A percentile compares a stretch with the other conserved stretches of the same genome.
These are phyloP conservation scores for Dolichomitus sp. DNA, from an alignment of 2,888 invertebrate species.

Conservation along the genomic window DNA sequence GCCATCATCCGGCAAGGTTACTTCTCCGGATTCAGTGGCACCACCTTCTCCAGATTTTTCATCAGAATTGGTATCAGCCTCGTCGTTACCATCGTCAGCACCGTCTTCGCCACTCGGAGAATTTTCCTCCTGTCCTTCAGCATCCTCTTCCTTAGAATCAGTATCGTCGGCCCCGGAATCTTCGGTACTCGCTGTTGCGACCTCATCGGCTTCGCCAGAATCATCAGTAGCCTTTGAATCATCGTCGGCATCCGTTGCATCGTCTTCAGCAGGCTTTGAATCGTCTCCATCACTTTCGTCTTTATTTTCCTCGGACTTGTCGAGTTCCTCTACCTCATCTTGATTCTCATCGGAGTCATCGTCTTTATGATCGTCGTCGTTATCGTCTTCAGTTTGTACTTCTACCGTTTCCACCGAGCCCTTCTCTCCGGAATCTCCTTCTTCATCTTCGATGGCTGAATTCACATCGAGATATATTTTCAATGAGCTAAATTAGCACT, in stretches of 20 bases:
- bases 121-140: slow-evolving; percentile 66
- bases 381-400: slow-evolving; percentile 43
- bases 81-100: slow-evolving; percentile 63
- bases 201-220: slow-evolving; percentile 16
- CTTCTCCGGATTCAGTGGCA: slow-evolving; percentile 78
- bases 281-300: slow-evolving; percentile 55
- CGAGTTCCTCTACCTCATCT: slow-evolving; percentile 57
- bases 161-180: slow-evolving; percentile 1
- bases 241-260: slow-evolving; percentile 10
- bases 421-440: slow-evolving; percentile 69
- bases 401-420: slow-evolving; percentile 60
- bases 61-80: slow-evolving; percentile 71
- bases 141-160: slow-evolving; percentile 31
- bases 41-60: slow-evolving; percentile 75
- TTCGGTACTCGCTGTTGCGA: background rate
- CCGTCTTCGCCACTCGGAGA: slow-evolving; percentile 75
- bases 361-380: slow-evolving; percentile 62
- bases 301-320: slow-evolving; percentile 63
- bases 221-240: slow-evolving; percentile 7
- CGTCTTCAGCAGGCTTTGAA: slow-evolving; percentile 39
- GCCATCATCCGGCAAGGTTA: slow-evolving; percentile 36
- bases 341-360: slow-evolving; percentile 63
- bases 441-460: slow-evolving; percentile 56
- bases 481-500: background rate
- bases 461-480: background rate